phyloP scores from a whole-genome alignment of 1,140 invertebrate species.

The Bradysia coprophila region DNA sequence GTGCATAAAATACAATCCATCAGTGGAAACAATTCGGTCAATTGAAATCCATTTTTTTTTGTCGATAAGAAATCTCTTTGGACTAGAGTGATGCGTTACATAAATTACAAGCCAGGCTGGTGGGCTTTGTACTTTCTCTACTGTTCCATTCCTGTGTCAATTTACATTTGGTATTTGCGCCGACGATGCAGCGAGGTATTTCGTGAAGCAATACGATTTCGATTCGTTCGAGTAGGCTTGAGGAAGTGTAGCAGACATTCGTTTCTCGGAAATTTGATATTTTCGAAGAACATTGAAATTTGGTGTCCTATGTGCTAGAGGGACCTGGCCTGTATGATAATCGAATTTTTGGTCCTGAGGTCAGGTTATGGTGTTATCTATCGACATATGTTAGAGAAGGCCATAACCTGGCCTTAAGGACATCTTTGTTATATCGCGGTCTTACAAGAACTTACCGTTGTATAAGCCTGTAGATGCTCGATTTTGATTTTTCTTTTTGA shows the following conservation, averaged over 20 bases:
- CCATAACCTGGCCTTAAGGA: not conserved
- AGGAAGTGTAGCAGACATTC: not conserved
- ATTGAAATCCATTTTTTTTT: conserved; percentile 1
- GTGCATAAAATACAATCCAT: not conserved
- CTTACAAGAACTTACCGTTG: conserved; percentile 6
- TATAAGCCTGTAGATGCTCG: conserved; percentile 7
- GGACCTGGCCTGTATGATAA: not conserved
- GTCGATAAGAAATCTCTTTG: conserved; percentile 41
- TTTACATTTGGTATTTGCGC: conserved; percentile 51
- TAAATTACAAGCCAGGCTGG: conserved; percentile 58
- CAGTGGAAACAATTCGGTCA: conserved; percentile 3
- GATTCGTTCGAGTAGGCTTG: not conserved
- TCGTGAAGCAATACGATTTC: conserved; percentile 3
- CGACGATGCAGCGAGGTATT: conserved; percentile 43
- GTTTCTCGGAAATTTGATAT: not conserved
- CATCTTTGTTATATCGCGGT: conserved; percentile 3
- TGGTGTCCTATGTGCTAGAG: not conserved
- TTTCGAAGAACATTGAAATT: conserved; percentile 2
- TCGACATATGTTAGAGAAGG: conserved; percentile 8
- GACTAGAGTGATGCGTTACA: conserved; percentile 46
- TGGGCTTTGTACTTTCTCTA: conserved; percentile 62
- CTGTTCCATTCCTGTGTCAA: conserved; percentile 45
- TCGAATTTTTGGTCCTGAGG: not conserved
- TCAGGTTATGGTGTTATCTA: not conserved
- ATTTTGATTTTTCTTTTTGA: conserved; percentile 8